Evolutionary conservation across 2,797 vertebrate species (phyloP), one percentile per base, ranked within the genome.

Genomic region (Scomberomorus guttatus): DNA sequence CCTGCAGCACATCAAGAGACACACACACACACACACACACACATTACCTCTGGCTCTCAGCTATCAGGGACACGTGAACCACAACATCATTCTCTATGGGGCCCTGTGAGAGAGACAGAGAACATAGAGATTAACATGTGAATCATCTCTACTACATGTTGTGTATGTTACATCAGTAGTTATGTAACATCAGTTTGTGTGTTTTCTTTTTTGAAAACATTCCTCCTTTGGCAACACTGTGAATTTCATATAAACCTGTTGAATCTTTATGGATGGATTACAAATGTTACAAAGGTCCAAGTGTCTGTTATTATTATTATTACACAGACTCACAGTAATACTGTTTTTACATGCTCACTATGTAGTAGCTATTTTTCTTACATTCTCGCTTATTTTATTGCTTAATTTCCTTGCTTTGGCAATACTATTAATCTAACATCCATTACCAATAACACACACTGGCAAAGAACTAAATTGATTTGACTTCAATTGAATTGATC

Each of bases 11-110:
- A 70, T 32, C 71, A 44, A 78, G 66, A 52, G 15, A 65, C 18
- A 51, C 46, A 79, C 24, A 54, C 11, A 62, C 24, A 65, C 25
- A 55, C 14, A 62, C 8, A 55, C 25, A 69, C 20, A 80, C 6
- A 73, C 4, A 39, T 77, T 96, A 98, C 98, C 98, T 97, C 89
- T 99, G 98, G 91, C 98, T 99, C 89, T 99, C 98, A 54, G 98
- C 98, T 69, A 99, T 95, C 79, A 99, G 94, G 14, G 98, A 96
- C 70, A 98, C 97, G 0, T 99, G 97, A 39, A 99, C 94, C 59
- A 99, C 96, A 74, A 97, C 91, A 81, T 99, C 98, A 65, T 99
- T 99, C 92, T 98, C 97, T 64, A 98, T 95, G 67, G 98, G 97
- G 72, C 98, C 98, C 98, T 99, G 92, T 63, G 59, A 80, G 76